A percentile compares a stretch with the other conserved stretches of the same genome.
These are phyloP conservation scores for Larimichthys crocea DNA, from an alignment of 2,113 vertebrate species.

Conservation along the genomic window DNA sequence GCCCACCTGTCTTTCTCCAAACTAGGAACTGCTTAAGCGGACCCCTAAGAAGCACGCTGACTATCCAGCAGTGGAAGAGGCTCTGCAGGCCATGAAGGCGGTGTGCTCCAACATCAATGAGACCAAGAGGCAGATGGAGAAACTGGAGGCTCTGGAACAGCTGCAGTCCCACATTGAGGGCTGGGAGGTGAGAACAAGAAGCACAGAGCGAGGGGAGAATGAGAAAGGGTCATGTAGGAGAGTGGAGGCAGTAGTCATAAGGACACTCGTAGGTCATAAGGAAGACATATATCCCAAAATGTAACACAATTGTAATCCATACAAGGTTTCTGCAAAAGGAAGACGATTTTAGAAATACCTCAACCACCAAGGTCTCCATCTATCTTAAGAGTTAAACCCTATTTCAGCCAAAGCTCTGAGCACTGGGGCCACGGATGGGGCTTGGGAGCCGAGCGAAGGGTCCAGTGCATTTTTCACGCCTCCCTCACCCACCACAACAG, in stretches of 20 bases:
- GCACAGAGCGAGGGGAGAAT: neutral
- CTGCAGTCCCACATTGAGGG: conserved; percentile 98
- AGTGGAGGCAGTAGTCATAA: neutral
- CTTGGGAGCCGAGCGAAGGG: conserved; percentile 71
- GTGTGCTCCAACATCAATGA: conserved; percentile 99
- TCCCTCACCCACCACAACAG: conserved; percentile 80
- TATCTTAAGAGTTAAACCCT: conserved; percentile 45
- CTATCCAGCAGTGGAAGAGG: conserved; percentile 92
- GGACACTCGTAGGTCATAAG: neutral
- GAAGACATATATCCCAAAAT: neutral
- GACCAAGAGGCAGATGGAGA: conserved; percentile 99
- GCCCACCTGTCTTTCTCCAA: neutral
- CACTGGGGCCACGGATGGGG: conserved; percentile 69
- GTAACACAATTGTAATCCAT: neutral
- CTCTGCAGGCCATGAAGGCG: conserved; percentile 96
- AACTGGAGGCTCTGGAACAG: conserved; percentile 96
- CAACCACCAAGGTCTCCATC: neutral
- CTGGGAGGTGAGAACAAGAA: conserved; percentile 91
- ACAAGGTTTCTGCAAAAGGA: neutral
- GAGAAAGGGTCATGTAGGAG: neutral
- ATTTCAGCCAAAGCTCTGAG: conserved; percentile 51
- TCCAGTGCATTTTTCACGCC: conserved; percentile 78
- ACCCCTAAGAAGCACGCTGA: conserved; percentile 95
- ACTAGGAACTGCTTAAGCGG: conserved; percentile 94
- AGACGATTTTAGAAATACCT: conserved; percentile 14